Base-by-base conservation (phyloP, 2,888 invertebrate genomes). In the Drosophila seclusa region DNA sequence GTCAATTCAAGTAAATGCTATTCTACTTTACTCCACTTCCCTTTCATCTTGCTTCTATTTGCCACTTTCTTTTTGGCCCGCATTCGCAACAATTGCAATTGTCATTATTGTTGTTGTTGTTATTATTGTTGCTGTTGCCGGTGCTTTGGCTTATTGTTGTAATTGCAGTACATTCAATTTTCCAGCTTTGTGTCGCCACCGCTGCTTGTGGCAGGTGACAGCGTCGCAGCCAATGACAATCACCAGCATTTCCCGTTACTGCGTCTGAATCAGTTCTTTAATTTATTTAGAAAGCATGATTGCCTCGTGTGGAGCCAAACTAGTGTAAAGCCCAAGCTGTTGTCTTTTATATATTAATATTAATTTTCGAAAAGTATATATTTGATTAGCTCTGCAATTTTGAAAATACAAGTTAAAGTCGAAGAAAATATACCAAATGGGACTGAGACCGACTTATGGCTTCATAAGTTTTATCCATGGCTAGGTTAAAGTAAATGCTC, bases 1-100 rank as follows among this genome's bases (percentile, higher is more conserved):
- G 86, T 88, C 89, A 90, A 89, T 90, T 89, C 77, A 82, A 87
- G 90, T 80, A 85, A 82, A 88, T 88, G 83, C 75, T 78, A 82
- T 64, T 71, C 68, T 71, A 73, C 76, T 84, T 72, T 81, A 70
- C 69, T 80, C 55, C 68, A 71, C 70, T 82, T 84, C 52, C 70
- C 72, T 68, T 73, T 70, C 65, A 49, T 52, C 68, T 61, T 57
- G 40, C 60, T 58, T 34, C 52, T 31, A 31, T 57, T 70, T 63
- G 48, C 65, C 57, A 49, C 53, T 62, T 57, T 61, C 53, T 42
- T 54, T 54, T 54, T 50, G 45, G n/a, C 29, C 55, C 40, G 32
- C 68, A 65, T 65, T 69, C 58, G 54, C 74, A 67, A 68, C 82
- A 82, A 84, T 73, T 67, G 75, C 83, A 76, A 77, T 84, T 80